phyloP scores from a whole-genome alignment of 2,888 invertebrate species.

The Agrilus biguttatus region DNA sequence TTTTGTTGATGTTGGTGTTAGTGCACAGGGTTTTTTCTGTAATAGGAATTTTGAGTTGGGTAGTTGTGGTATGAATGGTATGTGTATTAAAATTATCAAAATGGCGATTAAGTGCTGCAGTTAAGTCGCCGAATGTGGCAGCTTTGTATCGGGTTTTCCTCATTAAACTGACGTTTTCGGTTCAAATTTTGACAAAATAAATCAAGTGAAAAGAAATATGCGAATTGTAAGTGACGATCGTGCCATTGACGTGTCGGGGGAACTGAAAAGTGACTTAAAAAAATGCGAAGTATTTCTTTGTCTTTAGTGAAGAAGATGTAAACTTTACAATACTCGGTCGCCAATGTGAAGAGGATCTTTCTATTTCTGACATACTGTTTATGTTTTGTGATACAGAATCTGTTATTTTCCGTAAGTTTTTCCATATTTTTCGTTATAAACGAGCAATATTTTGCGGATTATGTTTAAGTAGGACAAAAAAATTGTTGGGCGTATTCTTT shows the following conservation, averaged over 20 bases:
- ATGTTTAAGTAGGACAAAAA: slow-evolving; percentile 24
- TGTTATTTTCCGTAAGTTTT: slow-evolving; percentile 8
- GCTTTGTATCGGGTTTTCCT: slow-evolving; percentile 8
- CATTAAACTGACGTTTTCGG: slow-evolving; percentile 1
- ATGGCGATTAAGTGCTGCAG: slow-evolving; percentile 25
- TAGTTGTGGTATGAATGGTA: not conserved
- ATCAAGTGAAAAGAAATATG: not conserved
- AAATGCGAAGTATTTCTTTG: slow-evolving; percentile 31
- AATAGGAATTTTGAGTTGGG: not conserved
- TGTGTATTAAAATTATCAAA: slow-evolving; percentile 12
- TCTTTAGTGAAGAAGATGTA: slow-evolving; percentile 15
- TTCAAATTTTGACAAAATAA: slow-evolving; percentile 5
- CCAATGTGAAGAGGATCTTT: slow-evolving; percentile 2
- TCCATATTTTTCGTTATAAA: not conserved
- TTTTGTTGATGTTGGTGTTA: no score
- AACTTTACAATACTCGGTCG: slow-evolving; percentile 8
- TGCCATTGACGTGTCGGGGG: slow-evolving; percentile 3
- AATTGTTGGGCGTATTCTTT: slow-evolving; percentile 26
- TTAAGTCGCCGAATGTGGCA: slow-evolving; percentile 15
- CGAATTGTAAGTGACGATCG: not conserved
- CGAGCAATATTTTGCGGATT: not conserved
- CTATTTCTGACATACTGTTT: slow-evolving; percentile 4
- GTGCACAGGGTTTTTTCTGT: no score
- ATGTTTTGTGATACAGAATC: slow-evolving; percentile 8
- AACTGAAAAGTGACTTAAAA: slow-evolving; percentile 21